phyloP scores from a whole-genome alignment of 1,140 invertebrate species.

The Acromyrmex charruanus region DNA sequence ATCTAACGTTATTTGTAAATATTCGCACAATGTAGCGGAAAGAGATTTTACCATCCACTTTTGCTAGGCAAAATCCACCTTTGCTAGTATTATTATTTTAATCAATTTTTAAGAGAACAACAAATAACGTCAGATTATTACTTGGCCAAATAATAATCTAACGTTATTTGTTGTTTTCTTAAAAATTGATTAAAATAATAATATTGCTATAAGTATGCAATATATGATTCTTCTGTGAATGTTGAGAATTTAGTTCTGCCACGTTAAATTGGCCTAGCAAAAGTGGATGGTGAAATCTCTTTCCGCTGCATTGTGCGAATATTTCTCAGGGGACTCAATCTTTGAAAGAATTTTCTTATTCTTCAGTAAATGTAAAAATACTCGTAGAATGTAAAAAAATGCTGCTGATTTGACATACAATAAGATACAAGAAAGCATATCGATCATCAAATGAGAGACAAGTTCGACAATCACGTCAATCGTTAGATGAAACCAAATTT shows the following conservation, averaged over 20 bases:
- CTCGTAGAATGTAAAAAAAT: not conserved
- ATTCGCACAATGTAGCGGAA: not conserved
- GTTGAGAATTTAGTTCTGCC: conserved; percentile 13
- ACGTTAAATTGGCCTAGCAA: not conserved
- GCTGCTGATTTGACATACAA: not conserved
- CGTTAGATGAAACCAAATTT: conserved; percentile 10
- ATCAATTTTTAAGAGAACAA: not conserved
- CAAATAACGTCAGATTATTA: too few relatives aligned
- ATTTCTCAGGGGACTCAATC: not conserved
- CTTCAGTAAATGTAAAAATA: not conserved
- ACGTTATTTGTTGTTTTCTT: too few relatives aligned
- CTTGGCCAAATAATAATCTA: too few relatives aligned
- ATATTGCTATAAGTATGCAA: not conserved
- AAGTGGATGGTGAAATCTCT: not conserved
- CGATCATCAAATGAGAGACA: not conserved
- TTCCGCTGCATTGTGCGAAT: not conserved
- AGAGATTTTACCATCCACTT: not conserved
- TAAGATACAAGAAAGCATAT: not conserved
- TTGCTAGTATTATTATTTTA: conserved; percentile 1
- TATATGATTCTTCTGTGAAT: not conserved
- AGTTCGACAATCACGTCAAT: not conserved
- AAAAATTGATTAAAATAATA: not conserved
- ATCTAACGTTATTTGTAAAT: not conserved
- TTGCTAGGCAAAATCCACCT: not conserved
- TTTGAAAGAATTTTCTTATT: conserved; percentile 27